phyloP scores from a whole-genome alignment of 2,888 invertebrate genomes.

The Brachyptera putata region DNA sequence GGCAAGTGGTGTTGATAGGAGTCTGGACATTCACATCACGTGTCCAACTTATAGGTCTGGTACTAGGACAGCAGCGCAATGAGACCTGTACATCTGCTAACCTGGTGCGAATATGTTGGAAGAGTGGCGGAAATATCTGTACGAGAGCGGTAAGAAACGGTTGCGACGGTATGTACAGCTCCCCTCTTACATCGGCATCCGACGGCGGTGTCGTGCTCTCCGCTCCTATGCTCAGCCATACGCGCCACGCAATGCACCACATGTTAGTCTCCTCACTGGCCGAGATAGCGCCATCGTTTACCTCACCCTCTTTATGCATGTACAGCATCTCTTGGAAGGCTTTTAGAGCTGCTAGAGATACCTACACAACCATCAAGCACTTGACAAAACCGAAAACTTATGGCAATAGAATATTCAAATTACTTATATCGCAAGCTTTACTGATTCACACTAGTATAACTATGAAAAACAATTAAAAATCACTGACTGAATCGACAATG shows the following conservation, averaged over 20 bases:
- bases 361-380: no score
- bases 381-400: no score
- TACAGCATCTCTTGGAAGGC: slow-evolving; percentile 94
- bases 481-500: no score
- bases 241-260: slow-evolving; percentile 80
- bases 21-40: no score
- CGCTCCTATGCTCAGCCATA: slow-evolving; percentile 85
- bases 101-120: slow-evolving; percentile 79
- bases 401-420: no score
- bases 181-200: slow-evolving; percentile 38
- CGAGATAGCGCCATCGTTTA: slow-evolving; percentile 36
- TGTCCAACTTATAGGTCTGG: no score
- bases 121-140: slow-evolving; percentile 93
- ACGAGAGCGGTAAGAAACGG: slow-evolving; percentile 91
- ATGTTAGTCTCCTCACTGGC: slow-evolving; percentile 53
- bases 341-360: slow-evolving; percentile 91
- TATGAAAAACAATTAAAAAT: no score
- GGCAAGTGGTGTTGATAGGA: no score
- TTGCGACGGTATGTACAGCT: slow-evolving; percentile 84
- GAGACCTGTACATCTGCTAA: no score
- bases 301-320: slow-evolving; percentile 52
- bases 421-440: no score
- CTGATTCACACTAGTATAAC: no score
- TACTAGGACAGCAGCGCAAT: no score
- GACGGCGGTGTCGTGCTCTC: slow-evolving; percentile 64